phyloP scores from a whole-genome alignment of 2,797 vertebrate genomes.

The Toxotes lorentzi region DNA sequence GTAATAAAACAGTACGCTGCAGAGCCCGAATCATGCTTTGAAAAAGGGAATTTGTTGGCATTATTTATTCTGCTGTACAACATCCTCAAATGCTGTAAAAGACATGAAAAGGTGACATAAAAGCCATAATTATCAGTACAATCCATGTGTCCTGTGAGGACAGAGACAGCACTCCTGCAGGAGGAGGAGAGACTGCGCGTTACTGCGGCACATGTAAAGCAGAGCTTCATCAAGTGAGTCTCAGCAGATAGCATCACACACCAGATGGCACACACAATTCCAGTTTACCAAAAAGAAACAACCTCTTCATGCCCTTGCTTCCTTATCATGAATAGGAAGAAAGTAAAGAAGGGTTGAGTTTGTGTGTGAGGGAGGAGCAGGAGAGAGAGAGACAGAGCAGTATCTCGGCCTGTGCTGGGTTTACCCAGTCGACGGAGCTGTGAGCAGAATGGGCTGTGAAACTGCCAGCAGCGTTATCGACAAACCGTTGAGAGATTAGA shows the following conservation, averaged over 20 bases:
- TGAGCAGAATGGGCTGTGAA: slow-evolving; percentile 51
- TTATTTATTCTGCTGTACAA: not conserved
- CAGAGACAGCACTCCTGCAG: not conserved
- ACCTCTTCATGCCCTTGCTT: slow-evolving; percentile 20
- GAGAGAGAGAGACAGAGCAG: not conserved
- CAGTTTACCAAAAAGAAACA: slow-evolving; percentile 8
- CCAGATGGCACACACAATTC: not conserved
- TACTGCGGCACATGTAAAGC: not conserved
- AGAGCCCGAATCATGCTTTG: not conserved
- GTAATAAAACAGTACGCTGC: not conserved
- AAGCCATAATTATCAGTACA: not conserved
- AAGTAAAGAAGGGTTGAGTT: slow-evolving; percentile 19
- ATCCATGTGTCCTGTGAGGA: not conserved
- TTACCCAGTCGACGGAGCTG: slow-evolving; percentile 38
- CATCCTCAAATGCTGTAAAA: not conserved
- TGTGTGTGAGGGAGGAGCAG: not conserved
- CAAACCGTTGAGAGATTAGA: slow-evolving; percentile 69
- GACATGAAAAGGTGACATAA: slow-evolving; percentile 22
- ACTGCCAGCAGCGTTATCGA: slow-evolving; percentile 61
- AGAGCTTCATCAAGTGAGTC: not conserved
- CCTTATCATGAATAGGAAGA: slow-evolving; percentile 16
- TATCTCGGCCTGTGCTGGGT: slow-evolving; percentile 28
- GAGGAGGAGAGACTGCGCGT: not conserved
- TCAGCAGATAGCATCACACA: not conserved
- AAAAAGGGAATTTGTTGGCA: not conserved